phyloP scores from a whole-genome alignment of 2,797 vertebrate genomes.

The Leucoraja ocellata region DNA sequence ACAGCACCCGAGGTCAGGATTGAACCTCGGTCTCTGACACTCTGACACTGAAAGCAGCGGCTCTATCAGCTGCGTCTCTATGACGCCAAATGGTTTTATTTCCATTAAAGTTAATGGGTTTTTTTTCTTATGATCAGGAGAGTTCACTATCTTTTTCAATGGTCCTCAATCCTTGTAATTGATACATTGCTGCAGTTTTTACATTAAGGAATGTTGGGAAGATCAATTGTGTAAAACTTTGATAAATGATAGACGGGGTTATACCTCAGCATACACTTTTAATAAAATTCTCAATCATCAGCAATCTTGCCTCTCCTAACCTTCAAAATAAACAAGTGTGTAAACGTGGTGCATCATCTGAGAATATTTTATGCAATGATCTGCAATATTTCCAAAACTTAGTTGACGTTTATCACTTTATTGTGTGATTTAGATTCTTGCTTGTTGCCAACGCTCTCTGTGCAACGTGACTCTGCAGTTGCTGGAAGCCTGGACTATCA shows the following conservation, averaged over 20 bases:
- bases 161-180: not conserved
- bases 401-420: not conserved
- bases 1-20: too few species aligned
- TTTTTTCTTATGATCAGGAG: not conserved
- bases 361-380: not conserved
- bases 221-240: not conserved
- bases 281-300: not conserved
- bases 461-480: too few species aligned
- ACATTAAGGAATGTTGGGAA: not conserved
- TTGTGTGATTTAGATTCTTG: not conserved
- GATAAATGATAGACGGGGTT: not conserved
- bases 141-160: not conserved
- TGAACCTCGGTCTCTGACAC: too few species aligned
- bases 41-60: too few species aligned
- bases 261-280: not conserved
- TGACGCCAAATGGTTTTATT: too few species aligned
- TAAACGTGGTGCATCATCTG: not conserved
- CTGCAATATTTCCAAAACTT: not conserved
- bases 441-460: not conserved
- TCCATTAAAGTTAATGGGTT: not conserved
- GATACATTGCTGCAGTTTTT: not conserved
- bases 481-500: too few species aligned
- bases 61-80: too few species aligned
- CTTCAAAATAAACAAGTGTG: not conserved
- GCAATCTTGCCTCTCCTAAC: not conserved